These are phyloP conservation scores for Cydia splendana DNA, from an alignment of 1,140 invertebrate species.

Conservation along the genomic window DNA sequence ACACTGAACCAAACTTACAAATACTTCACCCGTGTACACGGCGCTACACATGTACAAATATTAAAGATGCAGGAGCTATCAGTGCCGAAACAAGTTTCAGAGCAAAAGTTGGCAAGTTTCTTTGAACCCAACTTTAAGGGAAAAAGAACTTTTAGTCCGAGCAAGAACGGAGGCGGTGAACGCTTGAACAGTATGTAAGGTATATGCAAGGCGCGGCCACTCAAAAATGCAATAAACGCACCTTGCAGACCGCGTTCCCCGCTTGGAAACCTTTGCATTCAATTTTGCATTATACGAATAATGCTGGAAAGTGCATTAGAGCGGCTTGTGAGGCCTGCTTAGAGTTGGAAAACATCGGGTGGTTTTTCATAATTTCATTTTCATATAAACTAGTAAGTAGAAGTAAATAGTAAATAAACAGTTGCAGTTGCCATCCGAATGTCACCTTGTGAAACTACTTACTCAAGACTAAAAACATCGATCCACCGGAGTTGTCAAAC, in stretches of 20 bases:
- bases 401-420: no score
- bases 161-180: background rate
- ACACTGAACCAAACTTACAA: constrained; percentile 1
- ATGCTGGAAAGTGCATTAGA: constrained; percentile 31
- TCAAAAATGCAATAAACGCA: constrained; percentile 51
- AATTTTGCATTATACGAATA: constrained; percentile 14
- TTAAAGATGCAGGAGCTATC: constrained; percentile 28
- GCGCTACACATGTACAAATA: constrained; percentile 24
- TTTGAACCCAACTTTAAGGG: background rate
- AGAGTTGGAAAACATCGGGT: background rate
- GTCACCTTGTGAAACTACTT: no score
- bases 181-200: background rate
- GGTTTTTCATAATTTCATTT: background rate
- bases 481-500: no score
- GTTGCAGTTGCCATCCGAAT: no score
- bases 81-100: constrained; percentile 15
- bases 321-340: background rate
- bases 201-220: constrained; percentile 32
- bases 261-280: constrained; percentile 13
- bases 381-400: no score
- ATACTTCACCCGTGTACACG: constrained; percentile 6
- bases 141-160: background rate
- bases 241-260: constrained; percentile 37
- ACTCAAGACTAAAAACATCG: no score
- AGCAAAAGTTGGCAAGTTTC: background rate